These are phyloP conservation scores for Papilio helenus DNA, from an alignment of 1,140 invertebrate species.

Conservation along the genomic window DNA sequence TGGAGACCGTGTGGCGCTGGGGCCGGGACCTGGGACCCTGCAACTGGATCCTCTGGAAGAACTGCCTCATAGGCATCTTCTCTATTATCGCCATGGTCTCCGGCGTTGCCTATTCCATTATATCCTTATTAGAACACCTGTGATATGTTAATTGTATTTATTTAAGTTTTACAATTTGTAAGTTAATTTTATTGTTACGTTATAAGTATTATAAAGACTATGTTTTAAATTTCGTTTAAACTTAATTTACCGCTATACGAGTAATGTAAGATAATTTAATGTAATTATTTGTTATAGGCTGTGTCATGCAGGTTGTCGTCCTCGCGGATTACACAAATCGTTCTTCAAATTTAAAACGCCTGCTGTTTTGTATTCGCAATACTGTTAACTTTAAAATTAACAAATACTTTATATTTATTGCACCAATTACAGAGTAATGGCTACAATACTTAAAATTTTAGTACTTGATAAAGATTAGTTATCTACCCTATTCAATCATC, in stretches of 20 bases:
- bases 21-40: conserved; percentile 83
- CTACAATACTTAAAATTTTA: not conserved
- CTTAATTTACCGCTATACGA: not conserved
- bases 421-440: not conserved
- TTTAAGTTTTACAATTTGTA: not conserved
- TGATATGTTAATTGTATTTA: conserved; percentile 53
- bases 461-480: not conserved
- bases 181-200: not conserved
- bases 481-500: not conserved
- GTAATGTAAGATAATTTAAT: not conserved
- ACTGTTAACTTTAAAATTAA: not conserved
- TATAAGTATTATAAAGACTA: not conserved
- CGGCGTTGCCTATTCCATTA: conserved; percentile 86
- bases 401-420: not conserved
- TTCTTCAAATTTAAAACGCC: not conserved
- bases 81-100: conserved; percentile 86
- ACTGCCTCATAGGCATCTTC: conserved; percentile 84
- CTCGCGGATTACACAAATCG: not conserved
- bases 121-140: conserved; percentile 62
- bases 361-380: not conserved
- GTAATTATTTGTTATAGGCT: not conserved
- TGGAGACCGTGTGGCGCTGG: conserved; percentile 89
- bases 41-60: conserved; percentile 87
- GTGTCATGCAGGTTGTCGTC: not conserved
- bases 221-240: not conserved